These are phyloP conservation scores for Edolisoma coerulescens DNA, from an alignment of 2,113 vertebrate species.

Conservation along the genomic window DNA sequence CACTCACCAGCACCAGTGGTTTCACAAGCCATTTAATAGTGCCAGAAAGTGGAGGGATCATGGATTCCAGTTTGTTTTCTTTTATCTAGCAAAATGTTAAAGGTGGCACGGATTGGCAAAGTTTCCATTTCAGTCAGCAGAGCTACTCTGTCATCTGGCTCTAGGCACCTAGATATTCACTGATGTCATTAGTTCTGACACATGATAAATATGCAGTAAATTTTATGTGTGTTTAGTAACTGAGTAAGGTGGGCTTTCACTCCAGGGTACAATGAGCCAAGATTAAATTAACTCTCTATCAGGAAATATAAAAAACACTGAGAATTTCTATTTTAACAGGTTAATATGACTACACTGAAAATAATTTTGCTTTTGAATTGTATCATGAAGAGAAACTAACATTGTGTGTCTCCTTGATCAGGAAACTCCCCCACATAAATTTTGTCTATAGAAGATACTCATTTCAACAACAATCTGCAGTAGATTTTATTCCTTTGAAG, in stretches of 20 bases:
- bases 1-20: background rate
- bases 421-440: background rate
- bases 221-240: slow-evolving; percentile 6
- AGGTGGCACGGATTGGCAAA: background rate
- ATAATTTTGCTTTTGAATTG: background rate
- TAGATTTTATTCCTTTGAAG: background rate
- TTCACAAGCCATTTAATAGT: background rate
- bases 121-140: background rate
- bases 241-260: background rate
- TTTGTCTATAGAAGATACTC: background rate
- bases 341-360: background rate
- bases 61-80: background rate
- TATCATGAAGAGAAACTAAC: background rate
- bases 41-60: background rate
- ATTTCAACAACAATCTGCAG: background rate
- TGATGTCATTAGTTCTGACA: background rate
- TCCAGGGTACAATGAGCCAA: background rate
- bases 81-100: background rate
- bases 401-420: background rate
- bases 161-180: background rate
- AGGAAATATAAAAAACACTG: background rate
- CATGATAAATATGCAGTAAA: background rate
- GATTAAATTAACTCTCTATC: background rate
- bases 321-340: background rate
- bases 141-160: background rate